Percentiles rank a stretch among this genome's conserved stretches.
These are phyloP conservation scores for Pseudococcus jackbeardsleyi DNA, from an alignment of 2,888 invertebrate species.

Conservation along the genomic window DNA sequence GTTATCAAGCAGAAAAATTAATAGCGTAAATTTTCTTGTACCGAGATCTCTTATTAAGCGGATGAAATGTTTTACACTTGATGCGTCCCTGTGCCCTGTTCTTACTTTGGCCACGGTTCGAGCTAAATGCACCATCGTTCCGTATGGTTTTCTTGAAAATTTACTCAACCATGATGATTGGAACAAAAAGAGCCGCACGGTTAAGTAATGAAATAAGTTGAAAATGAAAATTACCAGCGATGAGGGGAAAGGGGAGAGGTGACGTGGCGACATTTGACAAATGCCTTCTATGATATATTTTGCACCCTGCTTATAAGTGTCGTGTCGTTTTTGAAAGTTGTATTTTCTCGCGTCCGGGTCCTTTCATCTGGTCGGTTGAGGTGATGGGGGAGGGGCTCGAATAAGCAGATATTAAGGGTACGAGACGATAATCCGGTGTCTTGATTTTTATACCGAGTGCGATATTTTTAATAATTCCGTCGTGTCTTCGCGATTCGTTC, in stretches of 20 bases:
- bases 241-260: neutral
- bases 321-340: too few species aligned
- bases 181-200: neutral
- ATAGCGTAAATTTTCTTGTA: constrained; percentile 9
- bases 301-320: too few species aligned
- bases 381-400: too few species aligned
- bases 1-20: constrained; percentile 37
- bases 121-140: neutral
- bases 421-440: too few species aligned
- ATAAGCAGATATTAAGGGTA: too few species aligned
- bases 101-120: neutral
- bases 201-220: constrained; percentile 44
- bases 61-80: constrained; percentile 40
- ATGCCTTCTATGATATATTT: neutral
- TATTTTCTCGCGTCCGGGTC: too few species aligned
- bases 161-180: constrained; percentile 42
- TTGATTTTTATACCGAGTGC: neutral
- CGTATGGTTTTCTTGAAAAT: constrained; percentile 43
- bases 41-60: constrained; percentile 30
- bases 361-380: too few species aligned
- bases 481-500: too few species aligned
- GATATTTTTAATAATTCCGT: too few species aligned
- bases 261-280: neutral
- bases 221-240: constrained; percentile 27
- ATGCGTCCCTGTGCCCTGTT: neutral